Evolutionary conservation across 2,888 invertebrate species (phyloP).

Genomic region (Pseudoips prasinana): DNA sequence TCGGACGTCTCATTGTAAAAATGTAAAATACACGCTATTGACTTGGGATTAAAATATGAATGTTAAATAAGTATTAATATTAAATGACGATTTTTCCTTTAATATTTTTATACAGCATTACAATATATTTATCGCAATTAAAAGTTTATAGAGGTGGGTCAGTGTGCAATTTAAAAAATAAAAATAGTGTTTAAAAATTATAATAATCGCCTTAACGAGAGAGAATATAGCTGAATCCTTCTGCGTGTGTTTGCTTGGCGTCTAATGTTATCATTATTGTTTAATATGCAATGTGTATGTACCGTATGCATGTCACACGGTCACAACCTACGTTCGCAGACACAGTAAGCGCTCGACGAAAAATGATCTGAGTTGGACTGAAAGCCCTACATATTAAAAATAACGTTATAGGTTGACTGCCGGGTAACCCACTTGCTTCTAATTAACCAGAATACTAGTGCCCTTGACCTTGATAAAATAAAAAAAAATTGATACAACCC

Average conservation of each 20-base stretch:
- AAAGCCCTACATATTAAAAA: too few relatives aligned
- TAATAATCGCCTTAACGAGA: conserved; percentile 80
- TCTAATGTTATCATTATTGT: conserved; percentile 53
- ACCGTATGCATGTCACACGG: conserved; percentile 43
- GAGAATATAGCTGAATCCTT: conserved; percentile 78
- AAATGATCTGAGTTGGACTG: too few relatives aligned
- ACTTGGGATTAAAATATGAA: conserved; percentile 68
- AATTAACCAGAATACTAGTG: too few relatives aligned
- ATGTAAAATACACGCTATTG: conserved; percentile 79
- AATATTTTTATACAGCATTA: conserved; percentile 82
- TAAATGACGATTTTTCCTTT: conserved; percentile 79
- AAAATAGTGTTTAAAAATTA: conserved; percentile 70
- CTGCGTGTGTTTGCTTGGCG: conserved; percentile 69
- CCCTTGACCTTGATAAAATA: too few relatives aligned
- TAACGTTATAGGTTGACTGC: too few relatives aligned
- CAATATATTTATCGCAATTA: conserved; percentile 79
- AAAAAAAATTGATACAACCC: too few relatives aligned
- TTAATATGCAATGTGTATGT: conserved; percentile 49
- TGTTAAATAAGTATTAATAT: conserved; percentile 74
- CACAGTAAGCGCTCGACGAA: too few relatives aligned
- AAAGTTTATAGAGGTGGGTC: conserved; percentile 80
- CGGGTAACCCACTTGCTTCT: too few relatives aligned
- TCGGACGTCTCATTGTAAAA: conserved; percentile 77
- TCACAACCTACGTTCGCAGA: too few relatives aligned
- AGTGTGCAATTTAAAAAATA: conserved; percentile 74